A percentile compares a stretch with the other conserved stretches of the same genome.
Conservation (phyloP, 2,113 vertebrate species). For the Mormyrus iriodes region DNA sequence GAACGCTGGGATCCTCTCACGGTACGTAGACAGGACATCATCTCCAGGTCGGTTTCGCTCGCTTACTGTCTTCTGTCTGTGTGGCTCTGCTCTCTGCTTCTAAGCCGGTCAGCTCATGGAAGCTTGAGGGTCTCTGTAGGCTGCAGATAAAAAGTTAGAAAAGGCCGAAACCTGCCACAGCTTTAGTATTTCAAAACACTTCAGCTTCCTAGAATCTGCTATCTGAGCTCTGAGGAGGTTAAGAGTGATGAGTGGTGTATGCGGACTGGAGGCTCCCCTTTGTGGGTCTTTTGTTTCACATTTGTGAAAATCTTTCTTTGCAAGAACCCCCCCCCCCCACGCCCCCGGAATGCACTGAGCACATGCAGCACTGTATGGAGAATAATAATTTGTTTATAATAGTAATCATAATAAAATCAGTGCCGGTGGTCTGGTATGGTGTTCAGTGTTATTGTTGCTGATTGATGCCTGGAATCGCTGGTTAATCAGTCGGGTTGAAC, state of each 20-base stretch:
- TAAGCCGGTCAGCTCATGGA: not conserved
- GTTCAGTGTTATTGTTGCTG: not conserved
- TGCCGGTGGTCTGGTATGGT: not conserved
- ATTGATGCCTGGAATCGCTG: not conserved
- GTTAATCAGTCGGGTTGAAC: not conserved
- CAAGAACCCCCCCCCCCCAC: not conserved
- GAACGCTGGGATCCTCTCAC: not conserved
- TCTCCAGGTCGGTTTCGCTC: not conserved
- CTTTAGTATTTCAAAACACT: not conserved
- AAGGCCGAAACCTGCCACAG: no score
- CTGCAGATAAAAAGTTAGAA: not conserved
- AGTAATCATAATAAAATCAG: not conserved
- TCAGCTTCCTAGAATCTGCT: not conserved
- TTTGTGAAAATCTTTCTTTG: not conserved
- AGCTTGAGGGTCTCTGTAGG: not conserved
- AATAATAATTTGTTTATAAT: slow-evolving; percentile 1
- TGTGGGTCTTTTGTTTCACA: not conserved
- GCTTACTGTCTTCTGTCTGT: not conserved
- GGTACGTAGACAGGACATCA: not conserved
- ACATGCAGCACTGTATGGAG: not conserved
- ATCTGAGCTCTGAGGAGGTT: not conserved
- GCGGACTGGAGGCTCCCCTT: not conserved
- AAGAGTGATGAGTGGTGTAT: not conserved
- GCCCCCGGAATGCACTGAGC: not conserved
- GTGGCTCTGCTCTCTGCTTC: not conserved